These are phyloP conservation scores for Oenanthe melanoleuca DNA, from an alignment of 2,113 vertebrate species.

Conservation along the genomic window DNA sequence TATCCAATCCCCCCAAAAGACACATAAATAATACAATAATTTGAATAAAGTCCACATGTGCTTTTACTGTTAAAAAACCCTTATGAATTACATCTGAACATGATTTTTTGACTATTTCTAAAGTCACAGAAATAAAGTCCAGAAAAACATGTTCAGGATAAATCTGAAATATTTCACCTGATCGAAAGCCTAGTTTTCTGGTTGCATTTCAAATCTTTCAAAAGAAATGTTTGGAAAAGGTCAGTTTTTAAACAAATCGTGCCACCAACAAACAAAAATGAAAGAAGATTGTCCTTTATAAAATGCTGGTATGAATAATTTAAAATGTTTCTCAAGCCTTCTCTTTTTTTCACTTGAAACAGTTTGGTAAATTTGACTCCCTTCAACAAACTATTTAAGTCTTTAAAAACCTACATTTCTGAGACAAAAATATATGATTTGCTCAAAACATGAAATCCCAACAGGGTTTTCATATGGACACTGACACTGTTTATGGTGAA, in stretches of 20 bases:
- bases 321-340: background rate
- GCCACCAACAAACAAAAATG: background rate
- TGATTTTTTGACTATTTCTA: background rate
- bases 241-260: background rate
- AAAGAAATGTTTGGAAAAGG: background rate
- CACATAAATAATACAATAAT: background rate
- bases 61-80: background rate
- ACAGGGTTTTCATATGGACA: background rate
- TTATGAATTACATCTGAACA: background rate
- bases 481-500: background rate
- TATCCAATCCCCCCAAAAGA: background rate
- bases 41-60: background rate
- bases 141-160: background rate
- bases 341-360: background rate
- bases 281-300: background rate
- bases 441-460: background rate
- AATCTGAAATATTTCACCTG: background rate
- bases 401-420: background rate
- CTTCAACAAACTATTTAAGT: background rate
- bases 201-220: background rate
- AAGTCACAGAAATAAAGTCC: background rate
- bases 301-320: background rate
- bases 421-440: background rate
- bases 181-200: background rate
- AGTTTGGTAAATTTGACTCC: background rate